These are phyloP conservation scores for Chaunax sp. DNA, from an alignment of 2,797 vertebrate species.

Conservation along the genomic window DNA sequence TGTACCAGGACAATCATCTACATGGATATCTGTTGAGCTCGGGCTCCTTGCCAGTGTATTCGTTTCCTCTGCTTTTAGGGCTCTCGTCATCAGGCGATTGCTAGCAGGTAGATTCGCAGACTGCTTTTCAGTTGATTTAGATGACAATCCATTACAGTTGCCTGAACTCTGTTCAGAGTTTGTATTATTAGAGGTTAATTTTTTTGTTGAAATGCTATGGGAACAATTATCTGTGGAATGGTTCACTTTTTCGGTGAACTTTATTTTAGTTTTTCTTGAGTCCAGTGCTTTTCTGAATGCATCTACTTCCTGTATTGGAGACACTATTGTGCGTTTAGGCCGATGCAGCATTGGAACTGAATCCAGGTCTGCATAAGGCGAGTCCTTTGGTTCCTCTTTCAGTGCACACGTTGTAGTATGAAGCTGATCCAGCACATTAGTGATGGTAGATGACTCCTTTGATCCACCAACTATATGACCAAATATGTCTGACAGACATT, in stretches of 20 bases:
- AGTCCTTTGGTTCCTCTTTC: constrained; percentile 75
- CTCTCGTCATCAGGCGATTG: constrained; percentile 79
- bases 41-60: constrained; percentile 58
- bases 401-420: constrained; percentile 50
- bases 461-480: constrained; percentile 73
- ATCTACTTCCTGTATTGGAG: constrained; percentile 24
- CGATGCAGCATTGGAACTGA: constrained; percentile 81
- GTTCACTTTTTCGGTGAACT: constrained; percentile 36
- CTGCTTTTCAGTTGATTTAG: constrained; percentile 68
- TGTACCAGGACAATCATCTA: constrained; percentile 16
- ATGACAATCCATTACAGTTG: constrained; percentile 38
- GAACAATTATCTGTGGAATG: constrained; percentile 15
- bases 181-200: constrained; percentile 25
- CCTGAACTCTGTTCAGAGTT: constrained; percentile 44
- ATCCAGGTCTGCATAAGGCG: constrained; percentile 81
- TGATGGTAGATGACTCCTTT: constrained; percentile 55
- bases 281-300: constrained; percentile 39
- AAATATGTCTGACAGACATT: constrained; percentile 78
- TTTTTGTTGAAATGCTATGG: constrained; percentile 31
- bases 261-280: constrained; percentile 46
- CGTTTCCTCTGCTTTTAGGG: constrained; percentile 77
- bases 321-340: constrained; percentile 74
- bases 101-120: constrained; percentile 77
- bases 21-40: constrained; percentile 32
- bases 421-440: constrained; percentile 32